These are phyloP conservation scores for Anas platyrhynchos DNA, from an alignment of 2,113 vertebrate species.

Conservation along the genomic window DNA sequence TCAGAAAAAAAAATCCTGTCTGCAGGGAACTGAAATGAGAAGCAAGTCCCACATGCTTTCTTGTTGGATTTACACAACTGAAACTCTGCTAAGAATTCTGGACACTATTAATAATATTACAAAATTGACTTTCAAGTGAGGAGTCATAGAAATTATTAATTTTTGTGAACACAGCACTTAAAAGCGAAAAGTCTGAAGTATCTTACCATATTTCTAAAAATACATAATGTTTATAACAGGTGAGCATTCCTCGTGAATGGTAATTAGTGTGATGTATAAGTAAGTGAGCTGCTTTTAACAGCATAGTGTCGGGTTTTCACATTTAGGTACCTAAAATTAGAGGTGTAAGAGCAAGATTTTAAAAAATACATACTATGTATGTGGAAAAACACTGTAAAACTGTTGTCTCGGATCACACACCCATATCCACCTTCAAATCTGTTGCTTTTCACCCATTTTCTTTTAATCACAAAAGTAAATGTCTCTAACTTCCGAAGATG, in stretches of 20 bases:
- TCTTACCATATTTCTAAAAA: neutral
- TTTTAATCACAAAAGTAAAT: neutral
- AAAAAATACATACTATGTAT: neutral
- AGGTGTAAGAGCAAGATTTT: neutral
- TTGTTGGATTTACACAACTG: neutral
- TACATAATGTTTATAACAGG: neutral
- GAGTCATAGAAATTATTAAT: constrained; percentile 24
- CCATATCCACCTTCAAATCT: neutral
- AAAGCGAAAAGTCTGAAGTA: neutral
- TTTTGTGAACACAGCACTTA: neutral
- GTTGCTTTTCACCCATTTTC: neutral
- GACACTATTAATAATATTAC: constrained; percentile 2
- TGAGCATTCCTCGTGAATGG: neutral
- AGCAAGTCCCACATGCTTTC: neutral
- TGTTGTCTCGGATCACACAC: neutral
- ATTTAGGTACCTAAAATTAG: neutral
- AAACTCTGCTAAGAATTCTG: neutral
- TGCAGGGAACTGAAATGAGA: constrained; percentile 7
- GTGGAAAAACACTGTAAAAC: neutral
- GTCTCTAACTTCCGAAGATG: neutral
- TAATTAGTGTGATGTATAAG: neutral
- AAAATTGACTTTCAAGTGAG: neutral
- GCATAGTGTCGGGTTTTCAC: neutral
- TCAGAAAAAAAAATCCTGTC: neutral
- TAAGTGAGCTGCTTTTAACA: neutral